Evolutionary conservation across 2,113 vertebrate genomes (phyloP).

Genomic region (Paedocypris sp.): DNA sequence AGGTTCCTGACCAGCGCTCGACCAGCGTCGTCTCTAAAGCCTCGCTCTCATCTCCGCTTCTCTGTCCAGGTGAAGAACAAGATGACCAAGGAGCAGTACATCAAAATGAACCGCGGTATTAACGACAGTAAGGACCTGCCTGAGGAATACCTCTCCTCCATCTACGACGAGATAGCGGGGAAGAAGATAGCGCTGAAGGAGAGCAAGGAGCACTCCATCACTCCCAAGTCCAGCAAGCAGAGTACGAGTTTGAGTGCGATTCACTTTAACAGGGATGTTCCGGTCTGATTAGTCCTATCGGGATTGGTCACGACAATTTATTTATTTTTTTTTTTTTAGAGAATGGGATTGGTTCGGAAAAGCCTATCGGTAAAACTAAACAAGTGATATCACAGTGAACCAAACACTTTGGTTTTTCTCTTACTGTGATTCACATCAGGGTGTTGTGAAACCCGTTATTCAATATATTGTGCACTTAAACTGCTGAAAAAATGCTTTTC

Average conservation of each 20-base stretch:
- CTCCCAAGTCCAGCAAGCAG: conserved; percentile 83
- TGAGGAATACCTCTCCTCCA: conserved; percentile 88
- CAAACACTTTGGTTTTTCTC: no score
- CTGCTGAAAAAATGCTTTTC: no score
- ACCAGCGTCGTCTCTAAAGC: background rate
- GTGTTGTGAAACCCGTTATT: no score
- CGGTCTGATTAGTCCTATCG: no score
- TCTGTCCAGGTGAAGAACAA: conserved; percentile 86
- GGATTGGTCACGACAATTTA: no score
- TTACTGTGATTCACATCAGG: no score
- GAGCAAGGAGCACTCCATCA: conserved; percentile 83
- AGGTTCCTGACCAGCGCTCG: conserved; percentile 66
- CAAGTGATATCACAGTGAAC: no score
- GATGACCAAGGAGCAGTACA: conserved; percentile 98
- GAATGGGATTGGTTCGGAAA: no score
- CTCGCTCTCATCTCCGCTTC: background rate
- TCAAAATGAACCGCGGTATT: conserved; percentile 97
- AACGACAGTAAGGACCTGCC: conserved; percentile 96
- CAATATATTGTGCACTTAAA: no score
- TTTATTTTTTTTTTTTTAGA: no score
- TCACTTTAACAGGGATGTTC: no score
- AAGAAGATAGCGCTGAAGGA: conserved; percentile 98
- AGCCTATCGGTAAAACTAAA: no score
- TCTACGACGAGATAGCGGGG: conserved; percentile 92
- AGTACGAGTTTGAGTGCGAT: conserved; percentile 78